Evolutionary conservation across 2,888 invertebrate species (phyloP).

Genomic region (Electrophaes corylata): DNA sequence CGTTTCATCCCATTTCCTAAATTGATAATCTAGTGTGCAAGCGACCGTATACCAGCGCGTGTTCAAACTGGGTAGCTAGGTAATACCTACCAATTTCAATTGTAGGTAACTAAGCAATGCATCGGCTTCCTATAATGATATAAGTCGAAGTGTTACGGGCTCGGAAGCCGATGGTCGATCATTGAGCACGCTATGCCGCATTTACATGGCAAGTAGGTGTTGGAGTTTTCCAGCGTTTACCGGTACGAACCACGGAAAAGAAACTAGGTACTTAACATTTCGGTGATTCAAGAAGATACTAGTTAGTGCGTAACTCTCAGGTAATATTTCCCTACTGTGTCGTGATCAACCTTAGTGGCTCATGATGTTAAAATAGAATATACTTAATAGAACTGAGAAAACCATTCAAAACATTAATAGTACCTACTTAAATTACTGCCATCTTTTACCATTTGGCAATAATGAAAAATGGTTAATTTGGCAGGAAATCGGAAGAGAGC

Average conservation of each 20-base stretch:
- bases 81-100: background rate
- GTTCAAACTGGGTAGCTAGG: constrained; percentile 15
- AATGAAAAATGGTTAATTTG: too few species aligned
- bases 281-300: background rate
- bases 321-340: too few species aligned
- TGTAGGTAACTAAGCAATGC: constrained; percentile 7
- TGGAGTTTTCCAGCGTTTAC: background rate
- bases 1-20: background rate
- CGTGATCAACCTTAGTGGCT: too few species aligned
- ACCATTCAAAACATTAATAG: too few species aligned
- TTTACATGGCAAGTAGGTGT: constrained; percentile 14
- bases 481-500: too few species aligned
- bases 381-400: too few species aligned
- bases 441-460: too few species aligned
- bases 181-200: constrained; percentile 21
- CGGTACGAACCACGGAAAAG: background rate
- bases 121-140: constrained; percentile 41
- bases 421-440: too few species aligned
- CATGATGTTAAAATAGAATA: too few species aligned
- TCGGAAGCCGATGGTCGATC: constrained; percentile 26
- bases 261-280: background rate
- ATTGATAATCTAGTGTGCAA: background rate
- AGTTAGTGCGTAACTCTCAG: too few species aligned
- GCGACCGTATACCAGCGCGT: constrained; percentile 16
- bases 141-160: constrained; percentile 35